Evolutionary conservation across 2,888 invertebrate species (phyloP).

Genomic region (Epiblema foenella): DNA sequence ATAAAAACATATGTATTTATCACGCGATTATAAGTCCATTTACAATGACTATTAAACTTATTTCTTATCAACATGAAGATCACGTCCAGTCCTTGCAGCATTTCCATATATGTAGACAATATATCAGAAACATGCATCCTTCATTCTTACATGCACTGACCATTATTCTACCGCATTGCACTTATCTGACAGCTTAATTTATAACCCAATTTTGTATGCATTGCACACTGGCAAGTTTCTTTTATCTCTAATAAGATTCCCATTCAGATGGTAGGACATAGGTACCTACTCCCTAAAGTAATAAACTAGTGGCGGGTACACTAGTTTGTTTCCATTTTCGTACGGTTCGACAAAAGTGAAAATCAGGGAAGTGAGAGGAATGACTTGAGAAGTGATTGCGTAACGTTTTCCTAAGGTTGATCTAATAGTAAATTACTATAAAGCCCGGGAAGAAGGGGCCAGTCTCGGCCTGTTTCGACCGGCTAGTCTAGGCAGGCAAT

Average conservation of each 20-base stretch:
- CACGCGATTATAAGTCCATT: background rate
- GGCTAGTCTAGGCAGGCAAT: no score
- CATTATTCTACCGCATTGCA: slow-evolving; percentile 57
- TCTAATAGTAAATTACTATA: no score
- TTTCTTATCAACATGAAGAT: slow-evolving; percentile 18
- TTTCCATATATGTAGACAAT: slow-evolving; percentile 28
- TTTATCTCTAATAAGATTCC: slow-evolving; percentile 83
- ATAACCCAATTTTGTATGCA: slow-evolving; percentile 70
- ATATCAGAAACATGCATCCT: slow-evolving; percentile 43
- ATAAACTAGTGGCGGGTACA: slow-evolving; percentile 72
- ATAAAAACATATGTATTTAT: no score
- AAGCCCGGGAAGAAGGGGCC: no score
- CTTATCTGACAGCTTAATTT: slow-evolving; percentile 64
- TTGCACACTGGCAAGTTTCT: slow-evolving; percentile 73
- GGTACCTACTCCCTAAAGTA: slow-evolving; percentile 74
- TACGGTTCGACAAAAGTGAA: slow-evolving; percentile 21
- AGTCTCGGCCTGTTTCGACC: no score
- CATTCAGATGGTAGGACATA: slow-evolving; percentile 70
- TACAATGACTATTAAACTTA: background rate
- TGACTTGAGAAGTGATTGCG: no score
- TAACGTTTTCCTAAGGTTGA: no score
- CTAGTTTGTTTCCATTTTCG: slow-evolving; percentile 58
- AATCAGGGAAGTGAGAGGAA: background rate
- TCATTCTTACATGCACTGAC: slow-evolving; percentile 50
- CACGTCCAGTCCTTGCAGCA: slow-evolving; percentile 17